Percentiles rank a stretch among this genome's conserved stretches.
phyloP scores from a whole-genome alignment of 2,797 vertebrate species.

The Alectoris magna region DNA sequence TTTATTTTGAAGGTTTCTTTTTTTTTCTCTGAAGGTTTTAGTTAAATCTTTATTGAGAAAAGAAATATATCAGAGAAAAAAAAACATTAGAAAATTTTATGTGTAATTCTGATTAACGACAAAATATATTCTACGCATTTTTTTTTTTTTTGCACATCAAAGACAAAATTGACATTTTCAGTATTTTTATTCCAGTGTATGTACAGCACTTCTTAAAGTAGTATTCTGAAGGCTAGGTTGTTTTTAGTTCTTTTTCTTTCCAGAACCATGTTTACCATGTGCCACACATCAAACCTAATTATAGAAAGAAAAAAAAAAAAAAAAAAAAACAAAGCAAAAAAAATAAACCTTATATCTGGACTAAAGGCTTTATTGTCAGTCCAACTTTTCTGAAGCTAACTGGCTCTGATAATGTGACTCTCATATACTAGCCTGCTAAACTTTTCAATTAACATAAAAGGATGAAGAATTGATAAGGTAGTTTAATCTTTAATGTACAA shows the following conservation, averaged over 20 bases:
- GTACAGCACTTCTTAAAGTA: neutral
- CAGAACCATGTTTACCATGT: neutral
- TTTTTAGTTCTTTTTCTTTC: neutral
- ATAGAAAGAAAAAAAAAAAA: neutral
- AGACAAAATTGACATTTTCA: neutral
- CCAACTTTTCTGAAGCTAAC: neutral
- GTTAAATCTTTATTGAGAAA: neutral
- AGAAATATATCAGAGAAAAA: neutral
- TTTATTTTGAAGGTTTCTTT: neutral
- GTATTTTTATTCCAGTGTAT: neutral
- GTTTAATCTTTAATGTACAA: neutral
- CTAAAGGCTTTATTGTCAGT: neutral
- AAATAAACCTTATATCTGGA: neutral
- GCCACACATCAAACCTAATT: neutral
- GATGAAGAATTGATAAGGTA: neutral
- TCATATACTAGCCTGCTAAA: neutral
- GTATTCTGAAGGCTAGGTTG: neutral
- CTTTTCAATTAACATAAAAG: neutral
- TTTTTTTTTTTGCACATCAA: neutral
- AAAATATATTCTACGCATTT: neutral
- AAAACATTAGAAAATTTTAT: neutral
- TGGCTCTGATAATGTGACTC: neutral
- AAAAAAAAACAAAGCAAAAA: neutral
- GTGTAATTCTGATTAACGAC: neutral
- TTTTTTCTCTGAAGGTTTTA: neutral